Base-by-base conservation (phyloP, 1,140 invertebrate genomes). In the Meloidogyne hapla region DNA sequence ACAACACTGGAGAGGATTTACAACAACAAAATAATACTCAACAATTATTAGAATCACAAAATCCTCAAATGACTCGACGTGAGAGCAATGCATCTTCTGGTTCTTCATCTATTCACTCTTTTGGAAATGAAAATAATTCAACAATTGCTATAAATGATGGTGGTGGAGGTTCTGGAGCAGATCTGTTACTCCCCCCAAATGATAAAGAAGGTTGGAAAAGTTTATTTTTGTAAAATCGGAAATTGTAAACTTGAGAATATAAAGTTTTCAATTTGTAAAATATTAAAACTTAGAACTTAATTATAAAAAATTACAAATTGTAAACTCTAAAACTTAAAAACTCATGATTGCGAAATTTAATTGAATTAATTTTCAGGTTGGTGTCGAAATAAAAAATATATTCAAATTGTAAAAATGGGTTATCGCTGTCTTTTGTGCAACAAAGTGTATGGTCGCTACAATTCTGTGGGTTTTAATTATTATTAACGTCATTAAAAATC, bases 341-440 rank as follows among this genome's bases (percentile, higher is more conserved):
- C 5, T 18, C 0, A 48, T 18, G 4, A 8, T 8, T 56, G 18
- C n/a, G 1, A 48, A 48, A 48, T 18, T 33, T n/a, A 28, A 45
- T 40, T 42, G 10, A 12, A 45, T 38, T 8, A 15, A 6, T 56
- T 56, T 74, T 77, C 48, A 81, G 83, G 84, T 15, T 85, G 84
- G 84, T 85, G 84, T 62, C 77, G 84, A 18, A 85, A 85, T 69
- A 87, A 87, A 64, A 86, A 87, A 75, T 87, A 86, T 42, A 86
- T 86, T 67, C 76, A 87, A 75, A 83, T 79, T 26, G 80, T 84
- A 1, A 79, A 75, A 18, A 85, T 80, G 33, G 85, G 84, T 65
- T 78, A 80, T 48, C 77, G 69, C 15, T 78, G 77, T 42, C 85
- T 80, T 33, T 77, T 86, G n/a, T 86, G 86, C 75, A 80, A 81